These are phyloP conservation scores for Neolamprologus kungweensis DNA, from an alignment of 2,113 vertebrate genomes.

Conservation along the genomic window DNA sequence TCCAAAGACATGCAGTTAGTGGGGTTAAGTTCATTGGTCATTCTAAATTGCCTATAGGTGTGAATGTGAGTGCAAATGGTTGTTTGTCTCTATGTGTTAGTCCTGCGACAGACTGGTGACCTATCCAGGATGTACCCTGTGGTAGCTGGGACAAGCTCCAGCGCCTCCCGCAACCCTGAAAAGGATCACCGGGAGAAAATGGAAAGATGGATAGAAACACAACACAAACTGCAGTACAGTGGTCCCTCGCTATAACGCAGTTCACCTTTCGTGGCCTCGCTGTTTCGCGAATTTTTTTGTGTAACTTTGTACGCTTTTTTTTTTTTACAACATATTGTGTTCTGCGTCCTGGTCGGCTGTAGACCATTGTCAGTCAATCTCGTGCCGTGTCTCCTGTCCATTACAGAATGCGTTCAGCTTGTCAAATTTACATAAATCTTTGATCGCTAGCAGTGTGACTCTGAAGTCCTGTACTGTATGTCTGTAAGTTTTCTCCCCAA, in stretches of 20 bases:
- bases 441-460: not conserved
- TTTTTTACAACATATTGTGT: accelerated
- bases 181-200: not conserved
- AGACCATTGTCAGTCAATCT: not conserved
- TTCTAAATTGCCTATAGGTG: not conserved
- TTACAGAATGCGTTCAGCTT: not conserved
- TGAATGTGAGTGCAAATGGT: not conserved
- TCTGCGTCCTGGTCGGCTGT: not conserved
- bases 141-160: not conserved
- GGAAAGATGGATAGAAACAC: not conserved
- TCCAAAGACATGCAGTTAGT: not conserved
- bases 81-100: not conserved
- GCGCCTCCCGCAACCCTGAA: not conserved
- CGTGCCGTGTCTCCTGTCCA: not conserved
- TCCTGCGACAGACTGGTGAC: not conserved
- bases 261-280: not conserved
- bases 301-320: not conserved
- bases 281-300: not conserved
- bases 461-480: not conserved
- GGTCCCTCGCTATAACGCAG: not conserved
- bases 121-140: not conserved
- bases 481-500: not conserved
- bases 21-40: not conserved
- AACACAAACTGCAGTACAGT: not conserved
- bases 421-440: not conserved